Evolutionary conservation across 1,140 invertebrate species (phyloP), one percentile per base, ranked within the genome.

Genomic region (Helicorthomorpha holstii): DNA sequence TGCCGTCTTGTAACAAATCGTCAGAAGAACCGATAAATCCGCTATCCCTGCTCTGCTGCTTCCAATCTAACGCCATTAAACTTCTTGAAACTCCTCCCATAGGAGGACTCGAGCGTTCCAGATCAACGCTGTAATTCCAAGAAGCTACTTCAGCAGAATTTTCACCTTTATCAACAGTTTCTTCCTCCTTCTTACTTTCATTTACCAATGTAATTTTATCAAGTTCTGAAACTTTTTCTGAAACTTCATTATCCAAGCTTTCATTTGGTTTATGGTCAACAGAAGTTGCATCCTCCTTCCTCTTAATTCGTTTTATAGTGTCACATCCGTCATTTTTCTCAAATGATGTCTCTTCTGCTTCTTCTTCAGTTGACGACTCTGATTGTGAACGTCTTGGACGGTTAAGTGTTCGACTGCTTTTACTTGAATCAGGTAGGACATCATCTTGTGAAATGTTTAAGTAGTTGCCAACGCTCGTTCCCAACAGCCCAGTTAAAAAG

Each of bases 11-110:
- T 3, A 87, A 66, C 34, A 89, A 67, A 64, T 89, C 85, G 61
- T 89, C 85, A 60, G 84, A 87, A 61, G 84, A 89, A 2, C 85
- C 85, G 34, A 88, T 79, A 58, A 89, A 89, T 2, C 85, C 85
- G 57, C 83, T 87, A 64, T 89, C 85, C 50, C 85, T 70, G 59
- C 82, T 86, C 52, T 85, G 83, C 60, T 85, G 81, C 61, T 83
- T 82, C 51, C 56, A 26, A 44, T 43, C 47, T 25, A 56, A 25
- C 7, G 44, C n/a, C n/a, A n/a, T 46, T 4, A 46, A 19, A 25
- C 19, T 19, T 7, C 27, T 21, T 46, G 52, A 48, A 29, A 26
- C 25, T 27, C 2, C 24, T 7, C 29, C 23, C 2, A 29, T 41
- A 34, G 16, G 29, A 24, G 29, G 29, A 34, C 16, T 34, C 29